These are phyloP conservation scores for Hippasteria phrygiana DNA, from an alignment of 53 echinoderm and acorn worm genomes.

Conservation along the genomic window DNA sequence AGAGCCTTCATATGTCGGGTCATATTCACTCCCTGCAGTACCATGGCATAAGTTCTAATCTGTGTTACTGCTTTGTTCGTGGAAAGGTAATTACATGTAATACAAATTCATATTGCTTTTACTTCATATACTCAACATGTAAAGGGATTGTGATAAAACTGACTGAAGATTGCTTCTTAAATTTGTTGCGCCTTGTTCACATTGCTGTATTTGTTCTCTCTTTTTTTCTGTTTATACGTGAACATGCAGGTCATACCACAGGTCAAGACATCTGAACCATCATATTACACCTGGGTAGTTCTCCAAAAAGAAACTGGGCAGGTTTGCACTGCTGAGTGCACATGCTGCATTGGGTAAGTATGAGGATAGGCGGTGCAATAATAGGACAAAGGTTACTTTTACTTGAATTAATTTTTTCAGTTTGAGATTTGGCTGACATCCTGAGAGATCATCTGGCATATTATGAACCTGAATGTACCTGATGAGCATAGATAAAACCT, in stretches of 20 bases:
- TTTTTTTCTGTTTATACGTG: background rate
- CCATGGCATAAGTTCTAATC: conserved; percentile 67
- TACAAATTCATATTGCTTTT: background rate
- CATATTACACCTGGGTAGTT: conserved; percentile 71
- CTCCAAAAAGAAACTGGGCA: conserved; percentile 67
- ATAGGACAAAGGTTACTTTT: background rate
- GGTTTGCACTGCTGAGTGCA: conserved; percentile 71
- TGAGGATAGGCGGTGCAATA: background rate
- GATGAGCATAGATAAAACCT: too few species aligned
- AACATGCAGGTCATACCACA: conserved; percentile 52
- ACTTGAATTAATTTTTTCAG: too few species aligned
- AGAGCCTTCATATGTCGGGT: conserved; percentile 69
- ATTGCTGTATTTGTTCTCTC: background rate
- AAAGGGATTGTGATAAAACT: background rate
- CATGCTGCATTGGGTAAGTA: conserved; percentile 68
- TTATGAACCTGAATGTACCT: too few species aligned
- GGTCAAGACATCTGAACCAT: conserved; percentile 29
- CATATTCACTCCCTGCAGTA: conserved; percentile 67
- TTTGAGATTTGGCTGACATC: too few species aligned
- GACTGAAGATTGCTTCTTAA: background rate
- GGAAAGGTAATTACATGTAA: conserved; percentile 71
- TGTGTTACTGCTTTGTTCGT: conserved; percentile 76
- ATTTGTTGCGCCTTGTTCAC: background rate
- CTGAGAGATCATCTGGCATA: too few species aligned
- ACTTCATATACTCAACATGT: background rate